Conservation (phyloP, 1,140 invertebrate genomes). For the Micrasema minimum region DNA sequence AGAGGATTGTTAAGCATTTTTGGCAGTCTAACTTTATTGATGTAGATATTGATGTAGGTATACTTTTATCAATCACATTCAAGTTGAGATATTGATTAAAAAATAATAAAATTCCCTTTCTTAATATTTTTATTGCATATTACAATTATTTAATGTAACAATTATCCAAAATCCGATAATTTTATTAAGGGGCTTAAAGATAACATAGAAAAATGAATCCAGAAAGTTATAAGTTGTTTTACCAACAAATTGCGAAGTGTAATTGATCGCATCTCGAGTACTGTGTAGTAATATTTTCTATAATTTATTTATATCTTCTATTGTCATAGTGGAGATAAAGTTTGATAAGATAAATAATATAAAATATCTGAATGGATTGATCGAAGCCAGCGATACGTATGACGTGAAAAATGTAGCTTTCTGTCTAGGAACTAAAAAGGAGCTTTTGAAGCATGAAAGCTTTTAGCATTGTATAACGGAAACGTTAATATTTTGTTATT, state of each 20-base stretch:
- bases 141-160: no score
- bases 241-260: conserved; percentile 21
- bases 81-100: no score
- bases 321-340: conserved; percentile 9
- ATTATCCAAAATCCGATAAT: no score
- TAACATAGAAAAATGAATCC: no score
- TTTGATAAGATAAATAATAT: conserved; percentile 9
- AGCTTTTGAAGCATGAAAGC: conserved; percentile 37
- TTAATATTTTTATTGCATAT: no score
- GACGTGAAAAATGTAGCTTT: conserved; percentile 50
- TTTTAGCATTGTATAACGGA: conserved; percentile 44
- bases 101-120: no score
- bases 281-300: neutral
- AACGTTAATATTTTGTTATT: conserved; percentile 19
- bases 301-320: conserved; percentile 16
- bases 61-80: no score
- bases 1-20: no score
- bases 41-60: no score
- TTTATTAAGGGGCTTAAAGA: no score
- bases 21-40: no score
- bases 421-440: conserved; percentile 11
- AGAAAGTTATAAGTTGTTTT: no score
- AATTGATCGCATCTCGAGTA: conserved; percentile 19
- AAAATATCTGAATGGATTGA: conserved; percentile 47
- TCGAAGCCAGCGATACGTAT: conserved; percentile 33